These are phyloP conservation scores for crab-eating macaque (Macaca fascicularis) DNA, from an alignment of 2,113 vertebrate genomes.

Conservation along the genomic window DNA sequence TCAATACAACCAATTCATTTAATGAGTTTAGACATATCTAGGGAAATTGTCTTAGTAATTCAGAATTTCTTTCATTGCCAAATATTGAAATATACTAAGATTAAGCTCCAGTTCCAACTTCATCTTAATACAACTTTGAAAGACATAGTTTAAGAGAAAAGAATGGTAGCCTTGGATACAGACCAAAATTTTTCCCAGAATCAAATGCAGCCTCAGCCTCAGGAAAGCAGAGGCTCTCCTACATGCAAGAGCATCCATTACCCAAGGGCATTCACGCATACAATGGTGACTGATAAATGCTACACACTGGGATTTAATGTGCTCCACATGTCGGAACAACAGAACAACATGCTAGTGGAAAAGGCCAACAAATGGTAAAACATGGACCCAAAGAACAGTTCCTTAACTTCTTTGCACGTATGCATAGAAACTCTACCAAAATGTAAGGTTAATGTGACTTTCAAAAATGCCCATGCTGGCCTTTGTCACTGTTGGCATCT, in stretches of 20 bases:
- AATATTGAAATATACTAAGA: not conserved
- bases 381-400: not conserved
- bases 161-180: not conserved
- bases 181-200: not conserved
- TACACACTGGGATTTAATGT: no score
- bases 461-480: not conserved
- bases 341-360: not conserved
- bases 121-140: not conserved
- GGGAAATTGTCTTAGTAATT: not conserved
- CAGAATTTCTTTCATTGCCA: not conserved
- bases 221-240: not conserved
- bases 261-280: accelerated
- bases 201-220: not conserved
- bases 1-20: not conserved
- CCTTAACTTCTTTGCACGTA: not conserved
- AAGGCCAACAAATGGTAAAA: not conserved
- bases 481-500: not conserved
- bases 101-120: not conserved
- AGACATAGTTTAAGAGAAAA: not conserved
- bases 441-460: not conserved
- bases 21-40: not conserved
- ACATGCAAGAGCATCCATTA: accelerated
- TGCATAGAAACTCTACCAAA: not conserved
- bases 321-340: not conserved
- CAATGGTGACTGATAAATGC: not conserved